Conservation (phyloP, 1,140 invertebrate genomes). For the Aphelenchoides avenae region DNA sequence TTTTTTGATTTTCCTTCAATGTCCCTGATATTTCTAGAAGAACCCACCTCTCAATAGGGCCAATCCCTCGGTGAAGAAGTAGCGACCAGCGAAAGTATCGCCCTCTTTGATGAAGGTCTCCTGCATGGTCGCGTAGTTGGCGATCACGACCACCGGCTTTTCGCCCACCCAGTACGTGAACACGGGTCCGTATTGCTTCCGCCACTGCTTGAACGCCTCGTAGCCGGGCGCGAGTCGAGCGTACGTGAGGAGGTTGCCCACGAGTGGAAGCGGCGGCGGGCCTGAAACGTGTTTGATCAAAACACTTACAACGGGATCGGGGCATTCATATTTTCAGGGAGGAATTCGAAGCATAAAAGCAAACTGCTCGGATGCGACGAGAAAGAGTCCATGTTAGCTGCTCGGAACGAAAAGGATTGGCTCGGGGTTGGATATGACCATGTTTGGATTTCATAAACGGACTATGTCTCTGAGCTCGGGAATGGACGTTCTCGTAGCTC, state of each 20-base stretch:
- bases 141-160: conserved; percentile 1
- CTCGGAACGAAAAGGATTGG: too few species aligned
- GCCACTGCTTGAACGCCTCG: conserved; percentile 9
- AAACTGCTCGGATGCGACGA: too few species aligned
- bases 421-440: too few species aligned
- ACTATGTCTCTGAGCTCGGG: too few species aligned
- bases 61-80: conserved; percentile 1
- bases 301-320: too few species aligned
- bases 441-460: too few species aligned
- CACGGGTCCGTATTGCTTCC: conserved; percentile 17
- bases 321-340: too few species aligned
- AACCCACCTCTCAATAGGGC: conserved; percentile 10
- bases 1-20: background rate
- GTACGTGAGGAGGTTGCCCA: conserved; percentile 9
- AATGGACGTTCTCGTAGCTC: too few species aligned
- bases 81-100: conserved; percentile 2
- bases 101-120: conserved; percentile 13
- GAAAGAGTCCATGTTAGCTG: too few species aligned
- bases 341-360: too few species aligned
- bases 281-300: too few species aligned
- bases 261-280: conserved; percentile 9
- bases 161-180: conserved; percentile 24
- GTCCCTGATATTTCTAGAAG: background rate
- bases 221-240: conserved; percentile 9
- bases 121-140: conserved; percentile 4